phyloP scores from a whole-genome alignment of 2,888 invertebrate genomes.

The Trissolcus japonicus region DNA sequence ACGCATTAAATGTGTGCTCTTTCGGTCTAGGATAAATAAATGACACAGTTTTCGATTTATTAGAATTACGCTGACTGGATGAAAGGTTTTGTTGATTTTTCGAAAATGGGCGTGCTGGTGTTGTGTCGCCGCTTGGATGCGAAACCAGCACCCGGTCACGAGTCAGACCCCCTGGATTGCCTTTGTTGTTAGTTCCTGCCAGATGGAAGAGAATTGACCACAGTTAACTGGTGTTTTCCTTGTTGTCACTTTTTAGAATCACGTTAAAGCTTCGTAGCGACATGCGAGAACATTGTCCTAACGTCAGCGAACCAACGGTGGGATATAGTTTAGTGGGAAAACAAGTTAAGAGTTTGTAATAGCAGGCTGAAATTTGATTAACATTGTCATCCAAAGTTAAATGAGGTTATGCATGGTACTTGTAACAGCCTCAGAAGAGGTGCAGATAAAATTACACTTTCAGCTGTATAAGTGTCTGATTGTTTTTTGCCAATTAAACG shows the following conservation, averaged over 20 bases:
- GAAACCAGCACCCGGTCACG: constrained; percentile 10
- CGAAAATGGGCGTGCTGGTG: constrained; percentile 34
- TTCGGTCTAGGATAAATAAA: constrained; percentile 15
- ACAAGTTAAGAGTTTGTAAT: not conserved
- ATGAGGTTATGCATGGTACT: not conserved
- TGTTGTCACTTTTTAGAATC: constrained; percentile 17
- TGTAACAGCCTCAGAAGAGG: no score
- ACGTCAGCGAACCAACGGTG: constrained; percentile 3
- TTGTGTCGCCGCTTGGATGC: constrained; percentile 15
- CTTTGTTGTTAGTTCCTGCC: constrained; percentile 18
- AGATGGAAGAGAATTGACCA: constrained; percentile 26
- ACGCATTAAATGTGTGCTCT: constrained; percentile 2
- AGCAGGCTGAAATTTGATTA: constrained; percentile 11
- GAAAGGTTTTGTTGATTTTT: constrained; percentile 25
- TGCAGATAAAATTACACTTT: no score
- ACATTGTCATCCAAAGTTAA: not conserved
- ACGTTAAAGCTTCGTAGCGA: constrained; percentile 1
- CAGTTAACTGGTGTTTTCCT: constrained; percentile 17
- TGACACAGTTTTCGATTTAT: constrained; percentile 25
- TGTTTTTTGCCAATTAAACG: no score
- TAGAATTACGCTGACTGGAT: constrained; percentile 3
- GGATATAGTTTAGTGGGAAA: not conserved
- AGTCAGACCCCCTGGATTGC: constrained; percentile 23
- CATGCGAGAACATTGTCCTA: constrained; percentile 8
- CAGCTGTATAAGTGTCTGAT: no score